Evolutionary conservation across 2,797 vertebrate genomes (phyloP).

Genomic region (Thalassophryne amazonica): DNA sequence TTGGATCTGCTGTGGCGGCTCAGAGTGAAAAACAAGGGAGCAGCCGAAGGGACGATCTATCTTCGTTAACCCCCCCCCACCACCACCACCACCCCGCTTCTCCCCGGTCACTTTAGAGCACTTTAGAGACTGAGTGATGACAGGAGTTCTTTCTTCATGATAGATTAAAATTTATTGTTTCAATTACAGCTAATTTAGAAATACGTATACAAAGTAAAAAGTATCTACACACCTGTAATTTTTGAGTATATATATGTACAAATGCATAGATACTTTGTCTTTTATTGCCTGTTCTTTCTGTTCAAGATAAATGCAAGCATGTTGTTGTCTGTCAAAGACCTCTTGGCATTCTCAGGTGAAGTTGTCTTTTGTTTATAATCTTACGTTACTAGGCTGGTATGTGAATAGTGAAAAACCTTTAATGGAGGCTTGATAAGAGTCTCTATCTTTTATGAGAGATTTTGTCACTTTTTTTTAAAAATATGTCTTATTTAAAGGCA

Average conservation of each 20-base stretch:
- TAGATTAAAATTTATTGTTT: conserved; percentile 50
- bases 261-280: conserved; percentile 77
- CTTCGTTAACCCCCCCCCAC: no score
- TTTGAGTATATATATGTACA: conserved; percentile 72
- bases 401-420: conserved; percentile 17
- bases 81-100: no score
- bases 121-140: conserved; percentile 68
- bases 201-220: conserved; percentile 55
- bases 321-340: conserved; percentile 64
- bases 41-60: no score
- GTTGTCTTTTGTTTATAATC: conserved; percentile 25
- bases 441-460: neutral
- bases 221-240: conserved; percentile 63
- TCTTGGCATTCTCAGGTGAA: conserved; percentile 76
- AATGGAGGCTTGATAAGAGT: conserved; percentile 4
- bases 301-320: conserved; percentile 67
- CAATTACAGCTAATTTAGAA: conserved; percentile 58
- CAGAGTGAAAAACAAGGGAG: no score
- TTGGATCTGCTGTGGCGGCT: no score
- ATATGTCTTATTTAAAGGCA: no score
- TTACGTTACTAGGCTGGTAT: conserved; percentile 16
- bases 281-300: conserved; percentile 67
- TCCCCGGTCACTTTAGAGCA: conserved; percentile 63
- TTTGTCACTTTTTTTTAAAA: no score
- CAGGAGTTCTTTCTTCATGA: conserved; percentile 59